Evolutionary conservation across 1,140 invertebrate genomes (phyloP), one percentile per base, ranked within the genome.

Genomic region (Magallana gigas): DNA sequence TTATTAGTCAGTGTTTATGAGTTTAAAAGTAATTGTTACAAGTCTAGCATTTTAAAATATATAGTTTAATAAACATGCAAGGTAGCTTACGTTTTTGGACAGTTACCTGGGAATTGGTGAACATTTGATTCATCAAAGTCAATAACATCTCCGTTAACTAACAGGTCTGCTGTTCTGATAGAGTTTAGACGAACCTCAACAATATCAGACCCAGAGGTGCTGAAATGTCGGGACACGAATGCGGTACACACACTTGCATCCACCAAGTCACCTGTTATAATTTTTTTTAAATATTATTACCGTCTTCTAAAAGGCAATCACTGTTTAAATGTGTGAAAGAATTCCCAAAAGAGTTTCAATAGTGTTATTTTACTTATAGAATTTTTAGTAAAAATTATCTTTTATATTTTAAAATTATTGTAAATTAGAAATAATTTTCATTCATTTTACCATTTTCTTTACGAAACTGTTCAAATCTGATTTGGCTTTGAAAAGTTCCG

Each of bases 211-310:
- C 80, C 88, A 4, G 82, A 84, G 2, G 9, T 48, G 60, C 84
- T 86, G 2, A 36, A 9, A 62, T 36, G 18, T 62, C 57, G 62
- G 0, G 85, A 14, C 11, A 57, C 85, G 1, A 88, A 58, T 57
- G 88, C 57, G 4, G 88, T 86, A 56, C 85, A 83, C 6, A 86
- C 85, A 80, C 88, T 88, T 18, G 88, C 88, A 12, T 84, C n/a
- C 18, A 29, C 14, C 57, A 82, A 82, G 14, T 57, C 14, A 57
- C 80, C 48, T 16, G 14, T 16, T 14, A 16, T 48, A 48, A 48
- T 48, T 4, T 4, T 48, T 48, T 48, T 4, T 1, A 23, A 23
- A 48, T 48, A 48, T 48, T 48, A 48, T 48, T 48, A 48, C 36
- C 5, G 36, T 48, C 36, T 48, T 48, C 36, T 48, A 48, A 48